Evolutionary conservation across 2,113 vertebrate genomes (phyloP).

Genomic region (Pipra filicauda): DNA sequence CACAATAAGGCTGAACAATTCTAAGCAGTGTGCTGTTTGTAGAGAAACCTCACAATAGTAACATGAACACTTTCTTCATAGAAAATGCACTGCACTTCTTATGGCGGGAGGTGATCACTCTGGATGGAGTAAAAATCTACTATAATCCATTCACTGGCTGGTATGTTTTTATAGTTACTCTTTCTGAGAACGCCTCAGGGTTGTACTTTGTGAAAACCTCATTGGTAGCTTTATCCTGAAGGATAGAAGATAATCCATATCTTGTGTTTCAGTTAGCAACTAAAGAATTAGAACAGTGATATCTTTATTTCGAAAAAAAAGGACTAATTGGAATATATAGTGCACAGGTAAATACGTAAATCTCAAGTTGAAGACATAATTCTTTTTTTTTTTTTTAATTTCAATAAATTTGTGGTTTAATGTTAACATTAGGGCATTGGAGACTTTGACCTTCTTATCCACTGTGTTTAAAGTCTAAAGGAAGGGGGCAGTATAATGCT

Average conservation of each 20-base stretch:
- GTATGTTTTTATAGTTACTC: constrained; percentile 72
- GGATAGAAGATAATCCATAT: neutral
- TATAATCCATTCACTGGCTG: constrained; percentile 96
- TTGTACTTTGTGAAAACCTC: neutral
- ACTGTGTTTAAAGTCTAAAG: neutral
- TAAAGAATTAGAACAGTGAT: neutral
- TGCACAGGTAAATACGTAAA: neutral
- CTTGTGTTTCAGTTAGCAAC: neutral
- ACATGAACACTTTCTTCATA: constrained; percentile 62
- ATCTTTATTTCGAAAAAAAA: neutral
- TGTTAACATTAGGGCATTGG: neutral
- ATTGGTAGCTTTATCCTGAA: neutral
- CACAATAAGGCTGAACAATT: neutral
- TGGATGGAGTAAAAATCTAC: constrained; percentile 90
- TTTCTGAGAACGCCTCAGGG: neutral
- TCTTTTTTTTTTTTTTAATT: neutral
- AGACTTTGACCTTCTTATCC: neutral
- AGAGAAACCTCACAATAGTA: constrained; percentile 3
- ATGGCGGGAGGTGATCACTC: constrained; percentile 88
- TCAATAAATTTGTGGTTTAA: neutral
- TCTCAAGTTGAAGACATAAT: neutral
- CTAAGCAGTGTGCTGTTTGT: neutral
- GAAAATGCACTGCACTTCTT: constrained; percentile 87
- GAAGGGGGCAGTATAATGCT: neutral
- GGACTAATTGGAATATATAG: neutral